Base-by-base conservation (phyloP, 2,888 invertebrate genomes). In the Dermolepida albohirtum region DNA sequence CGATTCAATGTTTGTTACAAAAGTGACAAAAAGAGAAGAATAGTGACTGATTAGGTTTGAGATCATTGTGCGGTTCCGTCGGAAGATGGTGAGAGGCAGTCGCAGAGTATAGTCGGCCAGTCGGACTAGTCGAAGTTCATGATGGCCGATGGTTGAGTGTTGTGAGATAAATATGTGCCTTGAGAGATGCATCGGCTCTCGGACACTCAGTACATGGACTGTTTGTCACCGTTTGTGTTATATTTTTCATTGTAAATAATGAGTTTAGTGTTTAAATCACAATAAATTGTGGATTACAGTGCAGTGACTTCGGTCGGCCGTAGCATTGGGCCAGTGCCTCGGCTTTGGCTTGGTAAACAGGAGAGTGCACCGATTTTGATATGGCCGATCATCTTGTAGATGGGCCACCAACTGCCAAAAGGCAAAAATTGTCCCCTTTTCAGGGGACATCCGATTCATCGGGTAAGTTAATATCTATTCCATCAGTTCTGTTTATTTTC, bases 351-450 rank as follows among this genome's bases (percentile, higher is more conserved):
- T 88, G 86, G 88, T 88, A 88, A 88, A 88, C 88, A 88, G 87
- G 86, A 79, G 80, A 81, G 78, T 78, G 78, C 74, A 74, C 74
- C 73, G 71, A 74, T 76, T 77, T 76, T 78, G 79, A 80, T 78
- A 96, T 96, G 96, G 95, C 95, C 88, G 96, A 96, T 90, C 94
- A 94, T 88, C 90, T 94, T 85, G 91, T 90, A 86, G 95, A 95
- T 88, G 96, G 96, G 87, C 96, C 96, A 90, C 95, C 96, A 85
- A 95, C 92, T 84, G 82, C 84, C 84, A 96, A 97, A 91, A 92
- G 96, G 90, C 92, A 92, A 84, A 96, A 96, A 87, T 91, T 96
- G 86, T 91, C 92, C 87, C 89, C 91, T 83, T 92, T 92, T 85
- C 92, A 92, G 87, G 90, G 91, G 83, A 89, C 92, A 79, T 90